These are phyloP conservation scores for Cynaeus angustus DNA, from an alignment of 2,888 invertebrate genomes.

Conservation along the genomic window DNA sequence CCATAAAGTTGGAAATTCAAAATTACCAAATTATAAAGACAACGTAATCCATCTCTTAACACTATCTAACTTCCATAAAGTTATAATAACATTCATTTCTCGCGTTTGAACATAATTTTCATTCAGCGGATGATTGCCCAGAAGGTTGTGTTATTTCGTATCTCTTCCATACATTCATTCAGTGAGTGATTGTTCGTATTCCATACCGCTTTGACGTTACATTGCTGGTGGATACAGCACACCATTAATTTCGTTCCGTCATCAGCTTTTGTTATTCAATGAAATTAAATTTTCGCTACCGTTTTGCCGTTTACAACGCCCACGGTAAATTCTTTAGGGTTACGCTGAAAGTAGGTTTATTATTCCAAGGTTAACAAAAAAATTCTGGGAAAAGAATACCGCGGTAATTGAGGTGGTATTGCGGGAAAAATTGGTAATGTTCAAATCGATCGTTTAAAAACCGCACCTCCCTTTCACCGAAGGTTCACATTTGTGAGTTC, in stretches of 20 bases:
- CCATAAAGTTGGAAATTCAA: constrained; percentile 15
- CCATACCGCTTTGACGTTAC: not conserved
- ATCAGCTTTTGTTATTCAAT: constrained; percentile 20
- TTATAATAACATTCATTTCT: constrained; percentile 25
- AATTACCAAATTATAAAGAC: constrained; percentile 27
- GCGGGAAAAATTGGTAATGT: constrained; percentile 36
- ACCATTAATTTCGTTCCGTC: constrained; percentile 35
- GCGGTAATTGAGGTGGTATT: constrained; percentile 10
- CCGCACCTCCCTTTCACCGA: constrained; percentile 14
- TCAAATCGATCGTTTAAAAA: constrained; percentile 37
- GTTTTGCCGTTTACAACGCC: constrained; percentile 12
- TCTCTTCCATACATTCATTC: constrained; percentile 25
- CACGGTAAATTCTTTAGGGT: not conserved
- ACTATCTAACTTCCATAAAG: constrained; percentile 30
- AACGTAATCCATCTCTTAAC: constrained; percentile 37
- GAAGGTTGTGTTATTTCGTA: constrained; percentile 28
- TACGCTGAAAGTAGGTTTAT: not conserved
- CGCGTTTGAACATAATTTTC: constrained; percentile 29
- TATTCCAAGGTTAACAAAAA: not conserved
- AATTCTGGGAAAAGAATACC: constrained; percentile 11
- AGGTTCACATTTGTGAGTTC: constrained; percentile 6
- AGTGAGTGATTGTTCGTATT: constrained; percentile 16
- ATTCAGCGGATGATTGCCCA: constrained; percentile 16
- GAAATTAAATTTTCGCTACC: constrained; percentile 28
- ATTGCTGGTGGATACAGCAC: constrained; percentile 18